Conservation (phyloP, 2,797 vertebrate genomes). For the Xerus rutilus region DNA sequence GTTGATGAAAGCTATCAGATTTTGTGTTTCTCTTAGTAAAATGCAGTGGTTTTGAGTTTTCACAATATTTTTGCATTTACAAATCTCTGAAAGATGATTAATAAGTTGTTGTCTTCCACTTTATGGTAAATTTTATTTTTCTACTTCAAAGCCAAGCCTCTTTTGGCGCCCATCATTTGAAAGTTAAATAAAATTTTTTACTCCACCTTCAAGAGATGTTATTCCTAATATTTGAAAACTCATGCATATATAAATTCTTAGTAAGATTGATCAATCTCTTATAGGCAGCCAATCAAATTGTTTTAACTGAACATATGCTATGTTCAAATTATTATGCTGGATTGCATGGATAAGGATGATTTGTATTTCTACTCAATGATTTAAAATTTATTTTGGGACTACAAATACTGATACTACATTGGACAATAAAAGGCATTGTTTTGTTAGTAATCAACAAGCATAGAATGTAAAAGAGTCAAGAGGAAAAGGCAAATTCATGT, state of each 20-base stretch:
- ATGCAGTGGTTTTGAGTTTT: background rate
- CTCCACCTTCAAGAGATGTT: background rate
- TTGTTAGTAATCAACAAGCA: background rate
- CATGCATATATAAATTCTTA: background rate
- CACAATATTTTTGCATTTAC: conserved; percentile 24
- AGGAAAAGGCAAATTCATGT: background rate
- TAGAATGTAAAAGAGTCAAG: background rate
- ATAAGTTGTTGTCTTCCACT: background rate
- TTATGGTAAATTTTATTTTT: conserved; percentile 16
- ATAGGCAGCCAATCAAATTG: background rate
- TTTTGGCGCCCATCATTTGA: background rate
- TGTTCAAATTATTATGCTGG: conserved; percentile 17
- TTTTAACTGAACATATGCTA: background rate
- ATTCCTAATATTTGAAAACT: background rate
- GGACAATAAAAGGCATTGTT: background rate
- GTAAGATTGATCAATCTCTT: background rate
- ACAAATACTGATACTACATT: background rate
- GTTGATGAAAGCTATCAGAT: conserved; percentile 25
- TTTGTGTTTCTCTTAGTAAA: background rate
- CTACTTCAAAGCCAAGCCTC: background rate
- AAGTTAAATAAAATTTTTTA: background rate
- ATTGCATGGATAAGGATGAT: background rate
- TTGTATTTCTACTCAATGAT: background rate
- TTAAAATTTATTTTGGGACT: background rate
- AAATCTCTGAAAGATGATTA: background rate